Conservation (phyloP, 2,797 vertebrate genomes). For the Ptychadena robeensis region DNA sequence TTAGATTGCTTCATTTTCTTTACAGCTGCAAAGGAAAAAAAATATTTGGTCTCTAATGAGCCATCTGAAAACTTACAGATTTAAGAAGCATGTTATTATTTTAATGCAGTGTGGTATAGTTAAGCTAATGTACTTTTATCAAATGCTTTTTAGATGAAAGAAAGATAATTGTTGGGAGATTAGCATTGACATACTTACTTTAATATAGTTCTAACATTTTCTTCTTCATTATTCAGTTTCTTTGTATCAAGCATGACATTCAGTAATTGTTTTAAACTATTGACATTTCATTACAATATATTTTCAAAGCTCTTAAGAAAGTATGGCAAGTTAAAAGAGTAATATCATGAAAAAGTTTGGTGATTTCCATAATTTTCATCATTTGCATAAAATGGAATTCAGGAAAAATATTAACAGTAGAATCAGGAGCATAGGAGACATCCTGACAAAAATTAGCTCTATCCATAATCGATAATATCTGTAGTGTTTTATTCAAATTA, state of each 20-base stretch:
- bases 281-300: conserved; percentile 34
- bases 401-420: no score
- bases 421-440: no score
- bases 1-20: conserved; percentile 72
- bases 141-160: conserved; percentile 65
- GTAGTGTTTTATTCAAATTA: no score
- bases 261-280: conserved; percentile 48
- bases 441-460: no score
- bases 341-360: neutral
- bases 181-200: conserved; percentile 31
- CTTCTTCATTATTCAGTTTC: conserved; percentile 31
- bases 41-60: conserved; percentile 69
- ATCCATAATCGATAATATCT: no score
- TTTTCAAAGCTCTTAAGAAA: conserved; percentile 12
- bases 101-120: conserved; percentile 62
- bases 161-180: conserved; percentile 46
- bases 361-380: neutral
- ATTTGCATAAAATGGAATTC: no score
- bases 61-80: conserved; percentile 67
- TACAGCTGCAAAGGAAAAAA: conserved; percentile 68
- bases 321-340: neutral
- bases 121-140: conserved; percentile 65
- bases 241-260: conserved; percentile 15
- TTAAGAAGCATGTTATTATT: conserved; percentile 68
- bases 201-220: conserved; percentile 43